Evolutionary conservation across 2,113 vertebrate genomes (phyloP).

Genomic region (Garra rufa): DNA sequence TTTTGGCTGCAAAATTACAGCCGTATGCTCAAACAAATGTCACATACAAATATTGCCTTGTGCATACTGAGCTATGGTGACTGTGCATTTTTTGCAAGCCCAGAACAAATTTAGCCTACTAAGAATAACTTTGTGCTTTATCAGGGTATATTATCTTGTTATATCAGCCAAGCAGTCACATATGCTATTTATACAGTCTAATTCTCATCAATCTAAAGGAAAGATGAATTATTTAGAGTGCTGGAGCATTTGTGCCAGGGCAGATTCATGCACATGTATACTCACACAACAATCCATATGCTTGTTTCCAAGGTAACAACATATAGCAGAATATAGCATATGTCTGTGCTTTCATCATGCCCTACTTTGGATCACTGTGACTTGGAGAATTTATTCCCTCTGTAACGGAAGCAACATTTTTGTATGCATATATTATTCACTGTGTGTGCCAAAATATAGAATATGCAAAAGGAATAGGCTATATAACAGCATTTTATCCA

Average conservation of each 20-base stretch:
- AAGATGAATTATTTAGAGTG: constrained; percentile 5
- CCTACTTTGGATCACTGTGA: constrained; percentile 58
- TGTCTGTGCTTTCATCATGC: constrained; percentile 60
- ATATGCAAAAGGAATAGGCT: not conserved
- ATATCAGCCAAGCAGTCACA: not conserved
- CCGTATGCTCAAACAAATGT: constrained; percentile 16
- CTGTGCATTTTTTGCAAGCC: constrained; percentile 22
- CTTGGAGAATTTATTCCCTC: not conserved
- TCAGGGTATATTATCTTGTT: not conserved
- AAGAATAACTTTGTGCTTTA: not conserved
- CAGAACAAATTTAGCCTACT: not conserved
- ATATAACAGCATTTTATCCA: not conserved
- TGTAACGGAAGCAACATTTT: not conserved
- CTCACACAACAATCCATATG: constrained; percentile 62
- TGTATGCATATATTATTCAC: not conserved
- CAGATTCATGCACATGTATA: constrained; percentile 60
- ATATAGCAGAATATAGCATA: constrained; percentile 61
- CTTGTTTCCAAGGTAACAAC: constrained; percentile 74
- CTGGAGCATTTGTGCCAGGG: constrained; percentile 59
- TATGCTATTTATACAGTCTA: too few species aligned
- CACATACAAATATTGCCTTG: constrained; percentile 6
- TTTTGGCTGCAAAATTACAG: constrained; percentile 3
- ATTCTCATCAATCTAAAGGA: not conserved
- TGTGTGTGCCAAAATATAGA: not conserved
- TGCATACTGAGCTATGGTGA: constrained; percentile 9